phyloP scores from a whole-genome alignment of 2,113 vertebrate species.

The Syrmaticus mikado region DNA sequence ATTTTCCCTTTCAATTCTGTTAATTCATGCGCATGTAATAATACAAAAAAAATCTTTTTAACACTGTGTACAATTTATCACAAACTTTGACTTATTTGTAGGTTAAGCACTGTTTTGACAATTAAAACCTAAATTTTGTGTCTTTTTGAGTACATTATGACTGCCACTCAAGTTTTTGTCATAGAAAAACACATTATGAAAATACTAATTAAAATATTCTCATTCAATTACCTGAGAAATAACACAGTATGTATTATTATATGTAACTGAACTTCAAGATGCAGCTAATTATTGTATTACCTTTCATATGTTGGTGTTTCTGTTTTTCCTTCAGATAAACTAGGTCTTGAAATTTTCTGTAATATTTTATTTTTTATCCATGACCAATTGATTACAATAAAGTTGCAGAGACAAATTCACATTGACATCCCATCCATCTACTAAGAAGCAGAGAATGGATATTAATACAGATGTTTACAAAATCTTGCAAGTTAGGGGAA shows the following conservation, averaged over 20 bases:
- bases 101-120: neutral
- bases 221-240: constrained; percentile 36
- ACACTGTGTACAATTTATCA: neutral
- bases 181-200: neutral
- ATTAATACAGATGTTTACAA: neutral
- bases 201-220: neutral
- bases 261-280: constrained; percentile 43
- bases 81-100: neutral
- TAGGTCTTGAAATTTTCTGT: constrained; percentile 64
- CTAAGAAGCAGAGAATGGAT: neutral
- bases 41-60: neutral
- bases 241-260: constrained; percentile 13
- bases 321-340: constrained; percentile 57
- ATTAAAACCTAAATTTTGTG: neutral
- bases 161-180: neutral
- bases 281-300: constrained; percentile 52
- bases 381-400: neutral
- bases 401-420: neutral
- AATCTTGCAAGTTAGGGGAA: neutral
- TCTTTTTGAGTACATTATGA: neutral
- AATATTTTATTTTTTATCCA: constrained; percentile 63
- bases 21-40: neutral
- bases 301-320: constrained; percentile 62
- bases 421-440: neutral
- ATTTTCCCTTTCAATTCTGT: neutral